phyloP scores from a whole-genome alignment of 1,140 invertebrate species.

The Drosophila littoralis region DNA sequence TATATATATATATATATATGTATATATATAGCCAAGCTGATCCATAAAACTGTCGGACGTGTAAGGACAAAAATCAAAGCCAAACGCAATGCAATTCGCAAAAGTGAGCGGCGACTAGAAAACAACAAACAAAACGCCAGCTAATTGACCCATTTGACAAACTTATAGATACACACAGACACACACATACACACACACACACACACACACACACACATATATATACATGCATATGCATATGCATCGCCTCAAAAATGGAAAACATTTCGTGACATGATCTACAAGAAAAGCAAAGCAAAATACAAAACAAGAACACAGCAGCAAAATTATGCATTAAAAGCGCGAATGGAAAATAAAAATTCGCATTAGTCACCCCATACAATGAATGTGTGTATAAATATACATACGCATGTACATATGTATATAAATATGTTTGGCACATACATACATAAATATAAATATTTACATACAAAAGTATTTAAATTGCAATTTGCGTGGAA shows the following conservation, averaged over 20 bases:
- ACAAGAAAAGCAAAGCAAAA: slow-evolving; percentile 34
- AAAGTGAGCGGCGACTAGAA: slow-evolving; percentile 31
- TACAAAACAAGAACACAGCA: slow-evolving; percentile 3
- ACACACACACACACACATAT: slow-evolving; percentile 16
- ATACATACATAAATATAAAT: slow-evolving; percentile 26
- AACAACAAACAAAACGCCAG: slow-evolving; percentile 2
- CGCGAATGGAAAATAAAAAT: slow-evolving; percentile 56
- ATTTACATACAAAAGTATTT: slow-evolving; percentile 60
- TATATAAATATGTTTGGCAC: neutral
- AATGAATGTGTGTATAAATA: slow-evolving; percentile 31
- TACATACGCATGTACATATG: slow-evolving; percentile 18
- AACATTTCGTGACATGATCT: slow-evolving; percentile 74
- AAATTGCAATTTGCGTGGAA: slow-evolving; percentile 62
- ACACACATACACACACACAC: slow-evolving; percentile 5
- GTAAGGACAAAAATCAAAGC: slow-evolving; percentile 46
- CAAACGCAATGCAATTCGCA: slow-evolving; percentile 26
- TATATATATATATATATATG: neutral
- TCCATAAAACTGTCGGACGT: slow-evolving; percentile 33
- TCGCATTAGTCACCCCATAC: slow-evolving; percentile 56
- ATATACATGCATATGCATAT: slow-evolving; percentile 23
- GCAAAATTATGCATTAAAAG: slow-evolving; percentile 43
- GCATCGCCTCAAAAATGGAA: slow-evolving; percentile 55
- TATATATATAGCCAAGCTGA: slow-evolving; percentile 3
- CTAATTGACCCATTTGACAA: slow-evolving; percentile 42
- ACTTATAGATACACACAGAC: slow-evolving; percentile 20